Evolutionary conservation across 2,797 vertebrate species (phyloP), one percentile per base, ranked within the genome.

Genomic region (Botia kubotai): DNA sequence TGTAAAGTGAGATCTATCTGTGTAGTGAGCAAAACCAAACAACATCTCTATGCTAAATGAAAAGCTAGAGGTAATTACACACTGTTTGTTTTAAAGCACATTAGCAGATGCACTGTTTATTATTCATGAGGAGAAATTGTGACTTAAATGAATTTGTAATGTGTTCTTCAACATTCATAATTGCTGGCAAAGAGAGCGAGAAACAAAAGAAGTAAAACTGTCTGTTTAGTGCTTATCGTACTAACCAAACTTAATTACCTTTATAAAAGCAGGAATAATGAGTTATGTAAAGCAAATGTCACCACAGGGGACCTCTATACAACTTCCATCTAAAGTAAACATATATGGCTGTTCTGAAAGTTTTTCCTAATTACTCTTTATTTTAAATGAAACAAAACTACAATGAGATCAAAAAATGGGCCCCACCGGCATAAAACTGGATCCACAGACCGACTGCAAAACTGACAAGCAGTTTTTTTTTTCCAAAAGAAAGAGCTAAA

Each of bases 81-180:
- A 72, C 69, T 77, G 60, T 85, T 82, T 69, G 52, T 75, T 75
- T 62, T 50, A 72, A 72, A 21, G 70, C 71, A 75, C 74, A 76
- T 43, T 79, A 77, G 71, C 81, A 73, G 68, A 75, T 78, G 57
- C 52, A 21, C 57, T 48, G 76, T 82, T 82, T 43, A 82, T 75
- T 77, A 80, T 84, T 82, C 80, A 86, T 60, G 74, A 82, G 46
- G 65, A 68, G 80, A 77, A 72, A 55, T 29, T 21, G 63, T 74
- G 68, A 77, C 48, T 69, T 82, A 7, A 43, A 43, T 7, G 77
- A 69, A 84, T 82, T 80, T 77, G 76, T 39, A 78, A 70, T 48
- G 43, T 80, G 72, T 65, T 65, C n/a, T 43, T 70, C 60, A 74
- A 58, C 29, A 4, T 43, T 82, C 62, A 33, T 74, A 62, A 77